Evolutionary conservation across 2,113 vertebrate genomes (phyloP).

Genomic region (Tonatia bakeri): DNA sequence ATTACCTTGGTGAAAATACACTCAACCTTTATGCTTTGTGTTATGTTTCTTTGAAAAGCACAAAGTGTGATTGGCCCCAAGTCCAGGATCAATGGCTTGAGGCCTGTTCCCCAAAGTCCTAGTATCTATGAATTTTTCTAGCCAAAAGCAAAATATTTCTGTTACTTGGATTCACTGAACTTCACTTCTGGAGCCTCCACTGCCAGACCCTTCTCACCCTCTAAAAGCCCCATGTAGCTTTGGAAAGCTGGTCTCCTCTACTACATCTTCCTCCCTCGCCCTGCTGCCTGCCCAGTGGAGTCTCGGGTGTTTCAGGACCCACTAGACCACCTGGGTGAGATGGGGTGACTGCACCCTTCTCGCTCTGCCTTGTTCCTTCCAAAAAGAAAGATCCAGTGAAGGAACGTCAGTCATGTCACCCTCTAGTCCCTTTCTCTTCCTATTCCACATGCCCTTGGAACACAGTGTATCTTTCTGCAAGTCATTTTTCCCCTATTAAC

Average conservation of each 20-base stretch:
- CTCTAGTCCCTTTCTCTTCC: neutral
- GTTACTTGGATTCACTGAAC: neutral
- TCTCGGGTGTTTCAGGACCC: neutral
- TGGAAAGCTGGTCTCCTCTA: neutral
- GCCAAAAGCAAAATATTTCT: neutral
- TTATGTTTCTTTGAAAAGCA: neutral
- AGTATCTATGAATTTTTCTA: neutral
- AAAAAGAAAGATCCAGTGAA: neutral
- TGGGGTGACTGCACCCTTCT: neutral
- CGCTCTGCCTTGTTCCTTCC: neutral
- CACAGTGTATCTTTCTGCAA: neutral
- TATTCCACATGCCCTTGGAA: neutral
- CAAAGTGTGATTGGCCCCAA: neutral
- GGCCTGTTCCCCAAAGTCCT: neutral
- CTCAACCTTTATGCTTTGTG: neutral
- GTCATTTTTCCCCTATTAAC: neutral
- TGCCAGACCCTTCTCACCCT: neutral
- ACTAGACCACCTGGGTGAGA: rapidly evolving
- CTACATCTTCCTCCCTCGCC: neutral
- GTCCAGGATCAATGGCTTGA: neutral
- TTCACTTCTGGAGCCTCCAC: neutral
- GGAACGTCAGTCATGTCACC: neutral
- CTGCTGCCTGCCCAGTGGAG: no score
- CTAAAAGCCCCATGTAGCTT: neutral
- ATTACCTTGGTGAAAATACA: neutral